Percentiles rank a stretch among this genome's conserved stretches.
phyloP scores from a whole-genome alignment of 1,140 invertebrate genomes.

The Agrilus planipennis region DNA sequence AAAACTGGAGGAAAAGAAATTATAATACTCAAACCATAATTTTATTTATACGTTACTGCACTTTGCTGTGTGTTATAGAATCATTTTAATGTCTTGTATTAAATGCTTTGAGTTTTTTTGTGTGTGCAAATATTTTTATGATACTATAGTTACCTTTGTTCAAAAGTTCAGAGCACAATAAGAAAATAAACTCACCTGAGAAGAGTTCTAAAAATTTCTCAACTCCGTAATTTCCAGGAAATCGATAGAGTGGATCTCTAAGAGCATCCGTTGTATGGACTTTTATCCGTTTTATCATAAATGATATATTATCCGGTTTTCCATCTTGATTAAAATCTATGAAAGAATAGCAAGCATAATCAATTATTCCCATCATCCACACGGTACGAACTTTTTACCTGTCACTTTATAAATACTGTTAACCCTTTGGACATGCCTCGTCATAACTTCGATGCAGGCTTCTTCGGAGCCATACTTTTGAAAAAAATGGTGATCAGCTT shows the following conservation, averaged over 20 bases:
- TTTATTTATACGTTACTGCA: too few species aligned
- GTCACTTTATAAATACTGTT: slow-evolving; percentile 86
- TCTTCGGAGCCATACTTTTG: slow-evolving; percentile 86
- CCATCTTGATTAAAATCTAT: slow-evolving; percentile 90
- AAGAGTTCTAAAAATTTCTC: slow-evolving; percentile 90
- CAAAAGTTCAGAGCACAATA: not conserved
- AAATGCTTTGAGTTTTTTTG: not conserved
- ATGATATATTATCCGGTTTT: slow-evolving; percentile 82
- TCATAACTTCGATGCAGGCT: slow-evolving; percentile 90
- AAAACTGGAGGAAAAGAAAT: too few species aligned
- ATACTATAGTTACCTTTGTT: not conserved
- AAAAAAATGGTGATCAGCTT: slow-evolving; percentile 91
- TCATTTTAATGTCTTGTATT: not conserved
- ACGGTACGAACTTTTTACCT: too few species aligned
- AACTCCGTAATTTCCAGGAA: slow-evolving; percentile 86
- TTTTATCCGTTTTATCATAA: slow-evolving; percentile 94
- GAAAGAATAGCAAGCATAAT: too few species aligned
- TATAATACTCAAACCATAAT: too few species aligned
- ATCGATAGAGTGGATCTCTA: slow-evolving; percentile 74
- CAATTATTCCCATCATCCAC: too few species aligned
- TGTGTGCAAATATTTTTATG: too few species aligned
- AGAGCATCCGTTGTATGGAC: slow-evolving; percentile 76
- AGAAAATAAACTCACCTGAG: slow-evolving; percentile 53
- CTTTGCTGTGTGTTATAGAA: too few species aligned
- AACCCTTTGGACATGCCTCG: slow-evolving; percentile 84